A percentile compares a stretch with the other conserved stretches of the same genome.
Evolutionary conservation across 2,888 invertebrate genomes (phyloP).

Genomic region (Drosophila antonietae): DNA sequence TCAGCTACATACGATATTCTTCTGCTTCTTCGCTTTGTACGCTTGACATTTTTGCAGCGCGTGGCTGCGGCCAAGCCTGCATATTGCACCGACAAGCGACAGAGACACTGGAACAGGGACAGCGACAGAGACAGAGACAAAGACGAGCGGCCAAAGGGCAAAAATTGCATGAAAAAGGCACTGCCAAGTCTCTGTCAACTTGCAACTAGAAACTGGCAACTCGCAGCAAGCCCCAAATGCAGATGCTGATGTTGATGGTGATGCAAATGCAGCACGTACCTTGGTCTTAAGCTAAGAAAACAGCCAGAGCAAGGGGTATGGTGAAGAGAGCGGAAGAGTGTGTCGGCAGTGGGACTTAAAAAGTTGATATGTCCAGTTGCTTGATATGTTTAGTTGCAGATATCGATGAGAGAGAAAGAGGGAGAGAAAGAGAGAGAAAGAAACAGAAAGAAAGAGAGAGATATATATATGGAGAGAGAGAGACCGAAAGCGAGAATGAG

Average conservation of each 20-base stretch:
- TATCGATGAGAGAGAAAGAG: neutral
- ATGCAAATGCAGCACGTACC: constrained; percentile 51
- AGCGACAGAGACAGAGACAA: neutral
- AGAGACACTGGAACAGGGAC: neutral
- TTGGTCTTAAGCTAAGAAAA: neutral
- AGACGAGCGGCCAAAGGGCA: constrained; percentile 50
- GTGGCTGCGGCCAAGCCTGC: constrained; percentile 26
- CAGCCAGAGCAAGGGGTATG: neutral
- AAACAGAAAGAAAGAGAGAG: neutral
- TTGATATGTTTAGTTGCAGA: constrained; percentile 21
- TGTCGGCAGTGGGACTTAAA: neutral
- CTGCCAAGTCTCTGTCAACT: constrained; percentile 26
- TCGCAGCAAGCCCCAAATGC: constrained; percentile 10
- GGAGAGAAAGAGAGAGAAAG: neutral
- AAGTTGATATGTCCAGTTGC: constrained; percentile 31
- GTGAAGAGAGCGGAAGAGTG: neutral
- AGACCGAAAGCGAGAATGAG: neutral
- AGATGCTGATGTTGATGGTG: constrained; percentile 34
- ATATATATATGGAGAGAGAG: too few species aligned
- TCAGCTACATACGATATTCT: constrained; percentile 14
- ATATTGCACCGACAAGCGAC: constrained; percentile 11
- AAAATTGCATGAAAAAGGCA: constrained; percentile 55
- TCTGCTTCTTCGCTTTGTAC: constrained; percentile 23
- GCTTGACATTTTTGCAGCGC: constrained; percentile 64
- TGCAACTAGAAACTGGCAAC: constrained; percentile 15